These are phyloP conservation scores for Agrotis puta DNA, from an alignment of 2,888 invertebrate species.

Conservation along the genomic window DNA sequence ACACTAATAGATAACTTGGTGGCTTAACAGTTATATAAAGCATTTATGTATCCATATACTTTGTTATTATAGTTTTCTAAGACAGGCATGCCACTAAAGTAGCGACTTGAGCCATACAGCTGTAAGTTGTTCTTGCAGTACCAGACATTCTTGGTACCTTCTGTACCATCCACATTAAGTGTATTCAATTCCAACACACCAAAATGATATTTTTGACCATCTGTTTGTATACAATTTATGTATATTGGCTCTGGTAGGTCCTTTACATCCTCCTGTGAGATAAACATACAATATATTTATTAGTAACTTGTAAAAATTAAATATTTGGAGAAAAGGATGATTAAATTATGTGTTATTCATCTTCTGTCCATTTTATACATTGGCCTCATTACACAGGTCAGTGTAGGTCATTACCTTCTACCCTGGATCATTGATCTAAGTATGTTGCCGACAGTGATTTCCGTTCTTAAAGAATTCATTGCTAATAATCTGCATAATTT, in stretches of 20 bases:
- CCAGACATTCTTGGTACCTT: constrained; percentile 94
- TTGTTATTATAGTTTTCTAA: constrained; percentile 95
- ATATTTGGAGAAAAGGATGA: constrained; percentile 45
- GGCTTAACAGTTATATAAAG: constrained; percentile 94
- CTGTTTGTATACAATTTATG: constrained; percentile 95
- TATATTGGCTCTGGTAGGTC: constrained; percentile 94
- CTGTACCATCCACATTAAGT: constrained; percentile 91
- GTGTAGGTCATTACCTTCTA: not conserved
- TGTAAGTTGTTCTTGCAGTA: constrained; percentile 93
- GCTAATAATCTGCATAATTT: not conserved
- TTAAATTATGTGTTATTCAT: constrained; percentile 50
- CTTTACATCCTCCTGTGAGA: constrained; percentile 90
- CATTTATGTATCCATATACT: constrained; percentile 94
- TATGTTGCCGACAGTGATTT: constrained; percentile 1
- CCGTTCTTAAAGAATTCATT: too few relatives aligned
- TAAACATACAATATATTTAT: constrained; percentile 52
- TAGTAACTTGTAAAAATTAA: constrained; percentile 48
- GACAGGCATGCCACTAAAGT: constrained; percentile 92
- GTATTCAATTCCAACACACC: constrained; percentile 96
- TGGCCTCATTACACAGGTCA: not conserved
- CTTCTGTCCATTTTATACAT: constrained; percentile 28
- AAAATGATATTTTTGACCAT: constrained; percentile 95
- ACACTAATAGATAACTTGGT: constrained; percentile 64
- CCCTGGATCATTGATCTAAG: not conserved
- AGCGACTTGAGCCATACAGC: constrained; percentile 92